Base-by-base conservation (phyloP, 1,140 invertebrate species). In the Doryteuthis pealeii region DNA sequence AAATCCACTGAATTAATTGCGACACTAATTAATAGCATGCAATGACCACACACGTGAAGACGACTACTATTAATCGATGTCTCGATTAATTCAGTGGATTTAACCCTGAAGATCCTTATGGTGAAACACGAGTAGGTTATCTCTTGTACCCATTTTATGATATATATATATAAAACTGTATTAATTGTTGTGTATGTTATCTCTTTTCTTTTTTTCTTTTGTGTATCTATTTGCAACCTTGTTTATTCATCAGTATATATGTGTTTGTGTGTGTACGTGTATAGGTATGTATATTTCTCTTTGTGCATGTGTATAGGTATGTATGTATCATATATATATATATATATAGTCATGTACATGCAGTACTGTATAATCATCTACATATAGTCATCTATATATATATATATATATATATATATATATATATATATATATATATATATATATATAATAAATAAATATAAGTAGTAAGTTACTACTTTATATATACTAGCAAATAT, bases 341-440 rank as follows among this genome's bases (percentile, higher is more conserved):
- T 58, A 58, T 58, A 58, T 58, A 58, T 58, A 6, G 0, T 14
- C 18, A 5, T 58, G 18, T 5, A 58, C 18, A 58, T 58, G 18
- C 0, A 58, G 6, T 2, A 3, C 6, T 15, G 0, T 58, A 15
- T 58, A 58, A 6, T 2, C 35, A 40, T 40, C 35, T 3, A 40
- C 35, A 40, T 40, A 40, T 10, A 40, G 35, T 5, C 35, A 3
- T 40, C 35, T 40, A 40, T 40, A 40, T 40, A 40, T 70, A 32
- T n/a, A 70, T 30, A 30, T 32, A 70, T 30, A n/a, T 49, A n/a
- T 28, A 70, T 70, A 35, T 32, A n/a, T 32, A 70, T 32, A 70
- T 70, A 28, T 70, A n/a, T 28, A 32, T 32, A 70, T 35, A 70
- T 70, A n/a, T n/a, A n/a, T 35, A 35, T 32, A 28, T 70, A 49